These are phyloP conservation scores for Tetramorium bicarinatum DNA, from an alignment of 2,888 invertebrate species.

Conservation along the genomic window DNA sequence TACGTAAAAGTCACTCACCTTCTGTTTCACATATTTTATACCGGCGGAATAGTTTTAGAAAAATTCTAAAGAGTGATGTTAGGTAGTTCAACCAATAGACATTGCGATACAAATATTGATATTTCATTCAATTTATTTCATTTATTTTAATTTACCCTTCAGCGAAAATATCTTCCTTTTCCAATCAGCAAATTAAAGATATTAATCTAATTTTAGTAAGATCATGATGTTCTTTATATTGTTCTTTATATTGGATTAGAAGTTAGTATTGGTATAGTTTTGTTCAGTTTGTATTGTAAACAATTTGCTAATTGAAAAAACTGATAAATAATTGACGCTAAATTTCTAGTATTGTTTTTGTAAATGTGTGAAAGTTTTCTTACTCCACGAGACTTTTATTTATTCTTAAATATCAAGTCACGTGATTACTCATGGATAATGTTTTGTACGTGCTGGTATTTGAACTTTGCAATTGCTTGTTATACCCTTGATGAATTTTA, in stretches of 20 bases:
- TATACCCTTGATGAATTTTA: slow-evolving; percentile 74
- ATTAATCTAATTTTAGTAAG: not conserved
- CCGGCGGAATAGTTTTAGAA: slow-evolving; percentile 50
- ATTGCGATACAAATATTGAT: slow-evolving; percentile 48
- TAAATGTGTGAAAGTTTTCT: not conserved
- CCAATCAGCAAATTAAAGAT: not conserved
- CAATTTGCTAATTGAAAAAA: not conserved
- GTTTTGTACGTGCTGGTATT: slow-evolving; percentile 46
- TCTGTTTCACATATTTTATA: slow-evolving; percentile 1
- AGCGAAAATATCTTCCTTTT: not conserved
- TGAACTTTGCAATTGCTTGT: slow-evolving; percentile 73
- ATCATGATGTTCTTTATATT: too few relatives aligned
- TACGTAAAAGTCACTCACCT: slow-evolving; percentile 59
- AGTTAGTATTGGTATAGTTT: not conserved
- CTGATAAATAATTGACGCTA: not conserved
- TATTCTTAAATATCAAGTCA: not conserved
- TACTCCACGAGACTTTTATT: not conserved
- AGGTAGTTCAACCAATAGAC: slow-evolving; percentile 19
- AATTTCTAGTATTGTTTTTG: slow-evolving; percentile 5
- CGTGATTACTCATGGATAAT: slow-evolving; percentile 20
- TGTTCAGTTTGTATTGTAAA: not conserved
- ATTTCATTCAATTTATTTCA: not conserved
- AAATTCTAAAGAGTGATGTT: slow-evolving; percentile 55
- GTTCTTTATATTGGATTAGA: not conserved
- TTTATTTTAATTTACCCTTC: not conserved